Conservation (phyloP, 1,140 invertebrate genomes). For the Meloidogyne hapla region DNA sequence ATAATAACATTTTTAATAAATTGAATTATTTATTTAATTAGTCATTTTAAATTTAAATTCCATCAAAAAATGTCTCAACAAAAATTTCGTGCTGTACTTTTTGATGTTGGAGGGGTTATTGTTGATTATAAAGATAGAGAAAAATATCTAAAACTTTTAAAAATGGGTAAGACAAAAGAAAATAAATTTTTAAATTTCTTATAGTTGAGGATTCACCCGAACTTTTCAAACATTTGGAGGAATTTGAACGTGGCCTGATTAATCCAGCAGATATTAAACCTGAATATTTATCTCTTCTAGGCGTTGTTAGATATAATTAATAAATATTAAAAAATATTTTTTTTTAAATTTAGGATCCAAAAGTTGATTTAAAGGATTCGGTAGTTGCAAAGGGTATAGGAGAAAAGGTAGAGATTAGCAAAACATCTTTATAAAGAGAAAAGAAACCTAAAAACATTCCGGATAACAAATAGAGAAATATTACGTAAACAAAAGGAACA, state of each 20-base stretch:
- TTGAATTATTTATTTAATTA: neutral
- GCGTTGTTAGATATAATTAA: neutral
- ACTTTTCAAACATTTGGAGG: neutral
- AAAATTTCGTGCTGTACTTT: neutral
- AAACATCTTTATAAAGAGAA: neutral
- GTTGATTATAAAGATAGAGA: conserved; percentile 6
- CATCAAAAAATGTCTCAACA: neutral
- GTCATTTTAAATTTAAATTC: neutral
- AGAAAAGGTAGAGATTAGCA: neutral
- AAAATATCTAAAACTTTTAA: conserved; percentile 5
- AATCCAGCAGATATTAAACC: conserved; percentile 2
- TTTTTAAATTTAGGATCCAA: neutral
- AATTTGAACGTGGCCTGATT: conserved; percentile 14
- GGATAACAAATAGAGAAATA: too few species aligned
- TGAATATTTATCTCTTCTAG: conserved; percentile 9
- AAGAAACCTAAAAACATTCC: too few species aligned
- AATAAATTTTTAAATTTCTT: neutral
- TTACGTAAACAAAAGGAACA: too few species aligned
- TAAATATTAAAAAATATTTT: neutral
- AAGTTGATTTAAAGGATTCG: neutral
- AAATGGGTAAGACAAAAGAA: conserved; percentile 8
- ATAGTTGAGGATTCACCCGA: conserved; percentile 3
- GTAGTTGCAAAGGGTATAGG: neutral
- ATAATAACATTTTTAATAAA: too few species aligned
- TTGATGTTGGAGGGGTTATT: conserved; percentile 22